Evolutionary conservation across 2,797 vertebrate species (phyloP), one percentile per base, ranked within the genome.

Genomic region (Xyrichtys novacula): DNA sequence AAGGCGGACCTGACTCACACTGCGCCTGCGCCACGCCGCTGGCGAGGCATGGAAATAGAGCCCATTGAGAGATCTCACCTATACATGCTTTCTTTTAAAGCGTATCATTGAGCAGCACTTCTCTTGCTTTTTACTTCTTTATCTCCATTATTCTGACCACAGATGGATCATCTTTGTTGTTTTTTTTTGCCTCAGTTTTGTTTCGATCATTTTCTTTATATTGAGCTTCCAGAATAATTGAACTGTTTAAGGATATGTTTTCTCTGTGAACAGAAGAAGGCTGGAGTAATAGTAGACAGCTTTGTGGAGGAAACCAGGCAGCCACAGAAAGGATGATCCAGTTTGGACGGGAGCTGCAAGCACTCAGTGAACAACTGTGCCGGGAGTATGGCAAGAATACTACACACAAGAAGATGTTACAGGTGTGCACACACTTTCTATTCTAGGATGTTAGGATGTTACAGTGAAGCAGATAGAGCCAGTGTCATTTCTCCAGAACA

Each of bases 271-370:
- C 87, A 96, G 97, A 97, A 49, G 96, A 97, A n/a, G 90, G 90
- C 78, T 96, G 95, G 64, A 91, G 91, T 54, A 96, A 95, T 78
- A 92, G 95, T 77, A 93, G 95, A 86, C 97, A 97, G 92, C 95
- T 99, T 52, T 99, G 96, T 1, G 97, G 96, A 44, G 97, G 97
- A 64, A 97, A 97, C 94, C 96, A 97, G 42, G 97, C 96, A 0
- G 97, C 97, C 87, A 98, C 96, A 0, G 97, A 99, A 91, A 92
- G 96, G 66, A 99, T 99, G 95, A 99, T 99, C 89, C 96, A 99
- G 92, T 99, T 99, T 68, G 97, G 97, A 40, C 94, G 97, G 12
- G 97, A 99, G 89, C 93, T 99, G 86, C 97, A 99, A 91, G 86
- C 93, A 9, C 95, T 99, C 76, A 98, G 95, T 0, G 97, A 99